Evolutionary conservation across 2,797 vertebrate genomes (phyloP), one percentile per base, ranked within the genome.

Genomic region (Poecilia gillii): DNA sequence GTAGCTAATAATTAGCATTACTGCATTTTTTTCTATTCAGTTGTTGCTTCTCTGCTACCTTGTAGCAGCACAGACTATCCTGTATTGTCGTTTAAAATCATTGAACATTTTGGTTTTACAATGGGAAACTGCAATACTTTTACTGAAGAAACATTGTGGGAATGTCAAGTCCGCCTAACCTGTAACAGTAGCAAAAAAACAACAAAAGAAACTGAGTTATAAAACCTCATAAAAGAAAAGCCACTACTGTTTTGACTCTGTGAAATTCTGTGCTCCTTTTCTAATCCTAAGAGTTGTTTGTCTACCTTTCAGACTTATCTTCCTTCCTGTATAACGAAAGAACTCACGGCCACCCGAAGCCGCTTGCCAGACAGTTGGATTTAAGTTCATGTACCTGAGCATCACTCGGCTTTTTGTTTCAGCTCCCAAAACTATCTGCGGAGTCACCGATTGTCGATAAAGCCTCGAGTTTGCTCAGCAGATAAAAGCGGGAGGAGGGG

Each of bases 381-480:
- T 5, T 41, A 57, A 59, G 49, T 73, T 59, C 14, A 11, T 77
- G 25, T 68, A 55, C 28, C 73, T 57, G 51, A 62, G 62, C 70
- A 39, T 80, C 62, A 23, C 68, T 57, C 2, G 3, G 59, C 62
- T 70, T 13, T 66, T 79, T 80, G 86, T 84, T 62, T 81, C 47
- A 13, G 66, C 71, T 76, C 78, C 79, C 47, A 11, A 59, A 74
- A 72, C 78, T 0, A 66, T 73, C 70, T 83, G 79, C 71, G 43
- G 31, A 6, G 28, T 82, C 81, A 72, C 43, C 9, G 85, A 79
- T 62, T 36, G 78, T 78, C 47, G 74, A 89, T 85, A 81, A 77
- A 76, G 66, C 64, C 74, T 12, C 3, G 20, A 75, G 76, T 57
- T 75, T 68, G 79, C 59, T 51, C 20, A 2, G 2, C 70, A 74